Percentiles rank a stretch among this genome's conserved stretches.
Conservation (phyloP, 2,888 invertebrate species). For the Augochlorella aurata region DNA sequence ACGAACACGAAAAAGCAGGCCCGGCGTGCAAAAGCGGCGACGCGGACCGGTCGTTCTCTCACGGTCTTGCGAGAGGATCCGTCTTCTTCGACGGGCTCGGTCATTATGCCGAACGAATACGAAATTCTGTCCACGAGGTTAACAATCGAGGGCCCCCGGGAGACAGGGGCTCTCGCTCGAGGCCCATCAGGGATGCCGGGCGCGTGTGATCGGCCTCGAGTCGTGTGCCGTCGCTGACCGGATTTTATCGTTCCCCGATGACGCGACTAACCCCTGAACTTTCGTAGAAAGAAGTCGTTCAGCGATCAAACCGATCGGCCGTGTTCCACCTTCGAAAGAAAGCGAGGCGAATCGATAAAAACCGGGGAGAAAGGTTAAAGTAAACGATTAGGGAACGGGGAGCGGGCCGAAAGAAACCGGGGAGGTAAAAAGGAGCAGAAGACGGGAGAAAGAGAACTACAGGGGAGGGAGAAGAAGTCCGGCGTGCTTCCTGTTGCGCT, state of each 20-base stretch:
- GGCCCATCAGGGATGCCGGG: constrained; percentile 76
- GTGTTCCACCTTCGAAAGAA: not conserved
- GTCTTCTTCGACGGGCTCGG: constrained; percentile 34
- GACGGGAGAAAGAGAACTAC: not conserved
- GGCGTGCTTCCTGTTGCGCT: constrained; percentile 42
- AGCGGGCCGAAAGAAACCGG: constrained; percentile 26
- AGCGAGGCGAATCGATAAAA: not conserved
- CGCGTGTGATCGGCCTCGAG: constrained; percentile 76
- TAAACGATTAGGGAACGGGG: constrained; percentile 32
- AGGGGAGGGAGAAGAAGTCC: constrained; percentile 13
- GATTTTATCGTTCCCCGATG: constrained; percentile 61
- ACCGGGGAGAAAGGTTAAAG: constrained; percentile 21
- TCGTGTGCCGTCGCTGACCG: constrained; percentile 74
- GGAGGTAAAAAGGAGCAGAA: not conserved
- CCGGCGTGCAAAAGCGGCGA: constrained; percentile 9
- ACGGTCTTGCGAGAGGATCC: constrained; percentile 49
- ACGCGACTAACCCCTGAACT: constrained; percentile 6
- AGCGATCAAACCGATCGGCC: not conserved
- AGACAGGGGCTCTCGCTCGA: constrained; percentile 43
- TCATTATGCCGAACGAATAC: constrained; percentile 68
- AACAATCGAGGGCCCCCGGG: constrained; percentile 60
- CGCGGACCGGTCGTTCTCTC: constrained; percentile 43
- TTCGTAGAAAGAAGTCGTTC: not conserved
- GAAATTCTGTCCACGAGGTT: constrained; percentile 60
- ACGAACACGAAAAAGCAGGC: constrained; percentile 10